Evolutionary conservation across 2,888 invertebrate species (phyloP).

Genomic region (Antitype chi): DNA sequence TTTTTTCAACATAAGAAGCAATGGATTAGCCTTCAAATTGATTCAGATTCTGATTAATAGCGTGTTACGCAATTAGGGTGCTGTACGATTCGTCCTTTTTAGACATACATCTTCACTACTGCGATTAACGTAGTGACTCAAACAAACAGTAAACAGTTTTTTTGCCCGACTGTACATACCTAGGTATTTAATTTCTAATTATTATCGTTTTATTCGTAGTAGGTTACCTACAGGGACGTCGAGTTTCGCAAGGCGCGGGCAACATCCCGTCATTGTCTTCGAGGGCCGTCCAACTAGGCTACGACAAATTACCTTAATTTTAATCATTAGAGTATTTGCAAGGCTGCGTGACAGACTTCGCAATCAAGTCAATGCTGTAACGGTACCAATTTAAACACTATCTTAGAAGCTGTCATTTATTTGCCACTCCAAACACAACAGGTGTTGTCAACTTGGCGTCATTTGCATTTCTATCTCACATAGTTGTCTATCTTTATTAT

Average conservation of each 20-base stretch:
- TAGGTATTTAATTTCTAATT: conserved; percentile 12
- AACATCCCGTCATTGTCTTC: conserved; percentile 70
- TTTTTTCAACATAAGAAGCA: no score
- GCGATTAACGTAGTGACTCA: neutral
- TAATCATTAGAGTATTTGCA: conserved; percentile 64
- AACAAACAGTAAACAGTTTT: neutral
- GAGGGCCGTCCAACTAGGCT: conserved; percentile 47
- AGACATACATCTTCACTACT: neutral
- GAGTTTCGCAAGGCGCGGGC: conserved; percentile 54
- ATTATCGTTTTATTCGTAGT: conserved; percentile 18
- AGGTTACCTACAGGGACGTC: conserved; percentile 32
- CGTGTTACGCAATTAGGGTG: no score
- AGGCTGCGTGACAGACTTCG: conserved; percentile 62
- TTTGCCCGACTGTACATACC: neutral
- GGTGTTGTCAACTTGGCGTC: neutral
- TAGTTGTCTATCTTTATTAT: neutral
- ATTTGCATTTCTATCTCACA: neutral
- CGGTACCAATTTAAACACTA: conserved; percentile 36
- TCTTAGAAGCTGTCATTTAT: conserved; percentile 14
- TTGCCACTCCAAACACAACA: conserved; percentile 7
- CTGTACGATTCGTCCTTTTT: neutral
- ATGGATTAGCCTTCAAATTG: no score
- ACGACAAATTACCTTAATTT: conserved; percentile 62
- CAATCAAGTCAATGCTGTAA: conserved; percentile 43
- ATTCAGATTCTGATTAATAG: no score